Conservation (phyloP, 2,113 vertebrate species). For the Pogonocichla stellata region DNA sequence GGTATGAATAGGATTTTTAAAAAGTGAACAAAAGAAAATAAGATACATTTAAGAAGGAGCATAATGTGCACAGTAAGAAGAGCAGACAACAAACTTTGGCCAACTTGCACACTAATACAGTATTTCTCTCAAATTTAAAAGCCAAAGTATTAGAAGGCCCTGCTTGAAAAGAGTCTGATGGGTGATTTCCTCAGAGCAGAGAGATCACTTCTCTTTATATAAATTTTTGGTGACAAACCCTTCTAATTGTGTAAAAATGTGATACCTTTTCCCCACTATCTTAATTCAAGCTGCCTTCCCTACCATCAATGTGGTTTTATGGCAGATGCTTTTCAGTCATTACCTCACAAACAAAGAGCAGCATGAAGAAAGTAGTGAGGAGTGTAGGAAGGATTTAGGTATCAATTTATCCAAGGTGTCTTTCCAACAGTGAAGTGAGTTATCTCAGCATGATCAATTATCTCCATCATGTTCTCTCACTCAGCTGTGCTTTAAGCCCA, state of each 20-base stretch:
- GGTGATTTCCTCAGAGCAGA: neutral
- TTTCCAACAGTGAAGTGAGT: neutral
- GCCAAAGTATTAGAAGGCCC: neutral
- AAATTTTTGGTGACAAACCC: neutral
- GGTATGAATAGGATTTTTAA: neutral
- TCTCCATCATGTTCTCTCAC: neutral
- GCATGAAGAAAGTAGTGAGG: neutral
- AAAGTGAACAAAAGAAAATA: neutral
- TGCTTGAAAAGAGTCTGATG: neutral
- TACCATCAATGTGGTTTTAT: neutral
- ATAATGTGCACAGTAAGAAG: neutral
- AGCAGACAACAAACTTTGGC: neutral
- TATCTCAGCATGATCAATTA: neutral
- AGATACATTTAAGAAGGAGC: neutral
- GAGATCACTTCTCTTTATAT: neutral
- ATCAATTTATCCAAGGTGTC: neutral
- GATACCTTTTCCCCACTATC: neutral
- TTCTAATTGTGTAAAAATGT: neutral
- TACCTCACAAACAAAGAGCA: neutral
- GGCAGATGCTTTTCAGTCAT: neutral
- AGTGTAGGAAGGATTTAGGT: neutral
- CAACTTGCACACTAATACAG: neutral
- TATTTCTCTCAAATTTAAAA: neutral
- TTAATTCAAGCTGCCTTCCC: neutral
- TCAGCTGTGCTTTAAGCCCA: neutral